A percentile compares a stretch with the other conserved stretches of the same genome.
Conservation (phyloP, 1,140 invertebrate species). For the Psix sp. region DNA sequence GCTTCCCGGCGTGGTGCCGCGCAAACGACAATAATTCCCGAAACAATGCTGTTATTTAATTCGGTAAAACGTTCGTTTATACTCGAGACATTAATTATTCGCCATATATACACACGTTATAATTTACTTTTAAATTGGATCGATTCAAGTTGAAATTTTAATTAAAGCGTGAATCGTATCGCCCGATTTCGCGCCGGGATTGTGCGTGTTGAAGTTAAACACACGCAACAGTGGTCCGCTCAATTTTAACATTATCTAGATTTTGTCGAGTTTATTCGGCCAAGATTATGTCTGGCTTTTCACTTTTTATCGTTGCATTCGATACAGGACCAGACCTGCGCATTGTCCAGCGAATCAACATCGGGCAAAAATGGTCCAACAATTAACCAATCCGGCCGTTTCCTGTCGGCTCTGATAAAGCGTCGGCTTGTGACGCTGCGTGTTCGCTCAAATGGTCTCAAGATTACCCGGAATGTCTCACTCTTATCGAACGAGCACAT, state of each 20-base stretch:
- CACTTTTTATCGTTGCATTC: slow-evolving; percentile 27
- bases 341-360: too few relatives aligned
- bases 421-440: neutral
- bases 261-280: slow-evolving; percentile 27
- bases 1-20: slow-evolving; percentile 14
- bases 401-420: neutral
- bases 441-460: neutral
- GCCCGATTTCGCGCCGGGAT: slow-evolving; percentile 16
- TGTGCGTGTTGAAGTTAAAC: slow-evolving; percentile 32
- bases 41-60: slow-evolving; percentile 42
- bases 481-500: slow-evolving; percentile 26
- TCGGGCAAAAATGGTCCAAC: too few relatives aligned
- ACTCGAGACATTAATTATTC: slow-evolving; percentile 16
- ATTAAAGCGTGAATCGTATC: slow-evolving; percentile 49
- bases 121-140: slow-evolving; percentile 52
- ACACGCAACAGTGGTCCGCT: slow-evolving; percentile 40
- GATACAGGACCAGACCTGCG: too few relatives aligned
- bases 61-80: slow-evolving; percentile 20
- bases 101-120: slow-evolving; percentile 34
- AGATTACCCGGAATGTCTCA: slow-evolving; percentile 17
- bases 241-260: slow-evolving; percentile 47
- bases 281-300: slow-evolving; percentile 34
- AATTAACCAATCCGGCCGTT: too few relatives aligned
- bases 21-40: slow-evolving; percentile 20
- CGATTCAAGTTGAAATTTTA: slow-evolving; percentile 48